A percentile compares a stretch with the other conserved stretches of the same genome.
These are phyloP conservation scores for Drosophila lutescens DNA, from an alignment of 2,888 invertebrate genomes.

Conservation along the genomic window DNA sequence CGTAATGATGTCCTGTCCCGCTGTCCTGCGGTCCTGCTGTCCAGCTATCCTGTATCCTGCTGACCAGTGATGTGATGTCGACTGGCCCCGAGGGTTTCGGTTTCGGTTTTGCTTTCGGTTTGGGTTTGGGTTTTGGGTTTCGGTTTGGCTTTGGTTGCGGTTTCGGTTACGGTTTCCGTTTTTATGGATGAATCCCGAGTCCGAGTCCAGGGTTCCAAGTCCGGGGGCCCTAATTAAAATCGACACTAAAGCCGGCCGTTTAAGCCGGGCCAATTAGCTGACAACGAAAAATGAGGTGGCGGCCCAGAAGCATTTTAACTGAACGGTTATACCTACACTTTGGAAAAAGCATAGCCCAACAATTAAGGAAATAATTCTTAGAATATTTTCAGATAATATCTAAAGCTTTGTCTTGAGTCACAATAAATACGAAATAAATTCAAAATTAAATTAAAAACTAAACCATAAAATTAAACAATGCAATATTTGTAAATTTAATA, in stretches of 20 bases:
- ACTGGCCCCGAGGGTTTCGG: conserved; percentile 17
- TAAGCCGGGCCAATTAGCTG: conserved; percentile 66
- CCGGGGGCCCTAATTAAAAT: conserved; percentile 67
- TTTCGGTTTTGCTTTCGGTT: conserved; percentile 2
- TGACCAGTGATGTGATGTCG: conserved; percentile 24
- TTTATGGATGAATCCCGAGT: conserved; percentile 3
- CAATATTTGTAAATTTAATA: no score
- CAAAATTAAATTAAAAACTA: not conserved
- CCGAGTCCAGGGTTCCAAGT: conserved; percentile 1
- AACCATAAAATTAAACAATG: not conserved
- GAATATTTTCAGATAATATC: no score
- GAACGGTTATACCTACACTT: conserved; percentile 1
- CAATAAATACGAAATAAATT: no score
- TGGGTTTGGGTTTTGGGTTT: not conserved
- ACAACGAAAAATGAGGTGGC: conserved; percentile 47
- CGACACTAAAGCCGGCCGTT: conserved; percentile 62
- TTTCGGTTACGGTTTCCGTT: conserved; percentile 3
- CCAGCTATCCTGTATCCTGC: conserved; percentile 34
- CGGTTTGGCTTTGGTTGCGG: conserved; percentile 2
- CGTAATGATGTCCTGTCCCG: conserved; percentile 45
- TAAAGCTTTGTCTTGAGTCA: no score
- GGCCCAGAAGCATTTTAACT: not conserved
- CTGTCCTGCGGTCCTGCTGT: conserved; percentile 12
- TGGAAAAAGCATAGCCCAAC: not conserved
- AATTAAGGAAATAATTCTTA: no score